A percentile compares a stretch with the other conserved stretches of the same genome.
These are phyloP conservation scores for Ceuthmochares aereus DNA, from an alignment of 2,113 vertebrate genomes.

Conservation along the genomic window DNA sequence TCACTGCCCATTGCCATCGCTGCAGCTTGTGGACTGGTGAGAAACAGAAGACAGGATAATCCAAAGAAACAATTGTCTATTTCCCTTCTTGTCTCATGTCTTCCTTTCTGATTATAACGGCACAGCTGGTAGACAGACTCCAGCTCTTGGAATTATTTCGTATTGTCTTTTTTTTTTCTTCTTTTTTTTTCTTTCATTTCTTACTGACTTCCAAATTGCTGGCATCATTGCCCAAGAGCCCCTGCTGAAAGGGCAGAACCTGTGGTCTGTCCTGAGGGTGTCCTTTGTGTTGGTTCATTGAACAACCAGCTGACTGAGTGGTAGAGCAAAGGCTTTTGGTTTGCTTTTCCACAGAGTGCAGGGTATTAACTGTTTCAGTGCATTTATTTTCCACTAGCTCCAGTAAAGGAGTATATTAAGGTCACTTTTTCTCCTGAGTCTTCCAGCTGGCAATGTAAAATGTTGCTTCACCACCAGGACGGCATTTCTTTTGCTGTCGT, in stretches of 20 bases:
- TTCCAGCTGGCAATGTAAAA: background rate
- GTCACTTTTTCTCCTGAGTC: background rate
- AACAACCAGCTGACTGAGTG: background rate
- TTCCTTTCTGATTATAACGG: background rate
- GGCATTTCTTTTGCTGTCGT: background rate
- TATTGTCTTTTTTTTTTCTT: background rate
- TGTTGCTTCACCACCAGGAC: background rate
- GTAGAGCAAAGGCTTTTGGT: background rate
- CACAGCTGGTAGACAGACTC: background rate
- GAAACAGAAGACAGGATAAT: background rate
- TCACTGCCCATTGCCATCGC: background rate
- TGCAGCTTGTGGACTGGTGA: fast-evolving
- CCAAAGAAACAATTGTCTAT: background rate
- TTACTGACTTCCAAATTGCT: background rate
- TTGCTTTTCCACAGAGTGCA: background rate
- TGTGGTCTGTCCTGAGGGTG: background rate
- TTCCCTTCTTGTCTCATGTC: background rate
- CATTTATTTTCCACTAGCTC: background rate
- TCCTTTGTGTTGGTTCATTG: background rate
- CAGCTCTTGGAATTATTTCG: background rate
- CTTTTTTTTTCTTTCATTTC: background rate
- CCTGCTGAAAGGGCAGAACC: background rate
- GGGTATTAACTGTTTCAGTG: background rate
- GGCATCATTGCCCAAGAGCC: background rate
- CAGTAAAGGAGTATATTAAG: background rate